Evolutionary conservation across 2,888 invertebrate species (phyloP).

Genomic region (Lasioglossum figueresi): DNA sequence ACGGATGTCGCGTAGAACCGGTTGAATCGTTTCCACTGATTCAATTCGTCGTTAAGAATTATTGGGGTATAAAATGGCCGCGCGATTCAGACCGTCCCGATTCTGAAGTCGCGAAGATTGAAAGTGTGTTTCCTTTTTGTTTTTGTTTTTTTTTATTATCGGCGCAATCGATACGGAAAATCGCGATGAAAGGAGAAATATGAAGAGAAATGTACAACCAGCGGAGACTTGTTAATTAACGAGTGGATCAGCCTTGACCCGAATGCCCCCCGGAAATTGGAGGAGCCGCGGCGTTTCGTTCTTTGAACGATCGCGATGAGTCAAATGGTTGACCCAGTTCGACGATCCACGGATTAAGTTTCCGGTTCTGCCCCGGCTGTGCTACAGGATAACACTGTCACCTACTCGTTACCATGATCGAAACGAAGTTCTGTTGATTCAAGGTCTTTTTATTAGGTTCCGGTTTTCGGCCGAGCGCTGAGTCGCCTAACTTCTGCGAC

Average conservation of each 20-base stretch:
- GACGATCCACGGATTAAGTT: slow-evolving; percentile 60
- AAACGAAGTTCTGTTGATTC: slow-evolving; percentile 46
- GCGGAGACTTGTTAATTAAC: slow-evolving; percentile 36
- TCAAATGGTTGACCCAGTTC: slow-evolving; percentile 61
- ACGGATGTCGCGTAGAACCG: not conserved
- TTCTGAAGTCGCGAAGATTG: not conserved
- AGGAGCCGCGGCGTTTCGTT: slow-evolving; percentile 41
- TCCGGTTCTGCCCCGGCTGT: slow-evolving; percentile 36
- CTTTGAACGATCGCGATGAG: slow-evolving; percentile 49
- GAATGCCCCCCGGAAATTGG: slow-evolving; percentile 48
- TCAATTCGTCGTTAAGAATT: slow-evolving; percentile 1
- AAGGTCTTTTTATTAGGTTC: slow-evolving; percentile 20
- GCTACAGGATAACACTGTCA: slow-evolving; percentile 35
- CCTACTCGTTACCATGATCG: slow-evolving; percentile 43
- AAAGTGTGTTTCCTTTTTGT: not conserved
- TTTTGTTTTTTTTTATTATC: not conserved
- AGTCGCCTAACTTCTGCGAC: not conserved
- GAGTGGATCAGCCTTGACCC: slow-evolving; percentile 47
- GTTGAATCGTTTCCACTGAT: not conserved
- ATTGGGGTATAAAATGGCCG: not conserved
- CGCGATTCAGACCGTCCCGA: not conserved
- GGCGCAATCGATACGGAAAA: not conserved
- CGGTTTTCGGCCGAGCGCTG: slow-evolving; percentile 19
- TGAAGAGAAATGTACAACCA: not conserved
- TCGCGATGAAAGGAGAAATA: slow-evolving; percentile 1